phyloP scores from a whole-genome alignment of 2,797 vertebrate genomes.

The Rhinichthys osculus region DNA sequence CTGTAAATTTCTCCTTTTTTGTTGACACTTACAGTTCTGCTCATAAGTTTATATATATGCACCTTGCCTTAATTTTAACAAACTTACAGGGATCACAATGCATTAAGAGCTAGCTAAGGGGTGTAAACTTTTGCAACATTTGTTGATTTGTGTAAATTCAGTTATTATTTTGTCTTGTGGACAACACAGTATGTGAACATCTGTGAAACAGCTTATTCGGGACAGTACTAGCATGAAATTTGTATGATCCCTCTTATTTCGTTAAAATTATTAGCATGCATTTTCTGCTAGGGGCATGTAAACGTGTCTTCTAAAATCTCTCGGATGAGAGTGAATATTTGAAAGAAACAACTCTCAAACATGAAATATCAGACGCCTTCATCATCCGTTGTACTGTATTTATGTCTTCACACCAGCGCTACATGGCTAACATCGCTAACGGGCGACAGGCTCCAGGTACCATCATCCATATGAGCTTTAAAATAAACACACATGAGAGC shows the following conservation, averaged over 20 bases:
- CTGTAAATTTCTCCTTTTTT: not conserved
- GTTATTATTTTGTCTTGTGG: not conserved
- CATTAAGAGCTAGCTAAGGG: not conserved
- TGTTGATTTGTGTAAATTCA: not conserved
- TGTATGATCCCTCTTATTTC: not conserved
- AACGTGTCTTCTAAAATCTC: not conserved
- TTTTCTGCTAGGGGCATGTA: not conserved
- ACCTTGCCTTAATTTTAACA: not conserved
- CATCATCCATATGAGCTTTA: constrained; percentile 85
- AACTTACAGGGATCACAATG: not conserved
- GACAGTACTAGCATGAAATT: not conserved
- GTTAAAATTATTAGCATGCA: not conserved
- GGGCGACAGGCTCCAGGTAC: constrained; percentile 78
- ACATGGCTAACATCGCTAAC: constrained; percentile 50
- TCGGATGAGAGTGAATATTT: not conserved
- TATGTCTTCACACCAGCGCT: not conserved
- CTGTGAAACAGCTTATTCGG: not conserved
- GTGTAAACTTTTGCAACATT: not conserved
- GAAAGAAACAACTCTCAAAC: not conserved
- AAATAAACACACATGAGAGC: constrained; percentile 86
- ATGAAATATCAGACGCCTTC: constrained; percentile 6
- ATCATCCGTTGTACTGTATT: not conserved
- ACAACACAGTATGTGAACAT: not conserved
- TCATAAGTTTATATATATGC: not conserved
- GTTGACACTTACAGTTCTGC: not conserved